A percentile compares a stretch with the other conserved stretches of the same genome.
Evolutionary conservation across 2,797 vertebrate species (phyloP).

Genomic region (Champsocephalus esox): DNA sequence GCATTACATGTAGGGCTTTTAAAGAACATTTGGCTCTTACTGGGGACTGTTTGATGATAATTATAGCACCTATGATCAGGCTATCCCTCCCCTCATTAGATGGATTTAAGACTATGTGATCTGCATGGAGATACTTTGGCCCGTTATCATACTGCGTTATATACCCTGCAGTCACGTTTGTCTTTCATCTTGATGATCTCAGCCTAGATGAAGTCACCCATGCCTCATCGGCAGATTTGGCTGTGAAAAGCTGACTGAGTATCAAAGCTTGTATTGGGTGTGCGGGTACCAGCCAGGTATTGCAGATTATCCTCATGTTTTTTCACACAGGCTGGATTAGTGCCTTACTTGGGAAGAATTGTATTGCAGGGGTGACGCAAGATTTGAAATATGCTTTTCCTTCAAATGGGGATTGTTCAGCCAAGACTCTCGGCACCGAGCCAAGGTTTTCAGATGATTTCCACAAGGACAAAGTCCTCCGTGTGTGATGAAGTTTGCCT

Average conservation of each 20-base stretch:
- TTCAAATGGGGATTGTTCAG: constrained; percentile 59
- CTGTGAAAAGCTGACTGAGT: constrained; percentile 54
- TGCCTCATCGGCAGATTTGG: constrained; percentile 44
- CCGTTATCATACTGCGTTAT: constrained; percentile 2
- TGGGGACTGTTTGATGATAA: constrained; percentile 9
- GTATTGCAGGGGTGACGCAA: constrained; percentile 53
- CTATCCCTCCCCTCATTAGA: constrained; percentile 31
- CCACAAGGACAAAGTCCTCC: constrained; percentile 54
- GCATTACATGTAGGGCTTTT: constrained; percentile 20
- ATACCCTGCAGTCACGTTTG: constrained; percentile 29
- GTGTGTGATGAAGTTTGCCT: constrained; percentile 28
- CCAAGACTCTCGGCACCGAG: constrained; percentile 42
- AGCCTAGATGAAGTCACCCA: constrained; percentile 32
- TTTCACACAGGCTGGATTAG: constrained; percentile 59
- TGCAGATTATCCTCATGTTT: constrained; percentile 58
- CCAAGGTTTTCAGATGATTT: constrained; percentile 55
- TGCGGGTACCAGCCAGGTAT: constrained; percentile 37
- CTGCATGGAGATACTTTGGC: constrained; percentile 28
- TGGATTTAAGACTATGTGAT: constrained; percentile 30
- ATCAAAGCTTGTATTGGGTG: constrained; percentile 42
- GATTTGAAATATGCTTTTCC: constrained; percentile 61
- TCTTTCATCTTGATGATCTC: constrained; percentile 46
- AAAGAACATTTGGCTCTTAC: constrained; percentile 18
- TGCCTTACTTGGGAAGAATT: constrained; percentile 44
- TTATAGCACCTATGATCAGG: constrained; percentile 10